Percentiles rank a stretch among this genome's conserved stretches.
phyloP scores from a whole-genome alignment of 2,888 invertebrate species.

The Neuroscelio doddi region DNA sequence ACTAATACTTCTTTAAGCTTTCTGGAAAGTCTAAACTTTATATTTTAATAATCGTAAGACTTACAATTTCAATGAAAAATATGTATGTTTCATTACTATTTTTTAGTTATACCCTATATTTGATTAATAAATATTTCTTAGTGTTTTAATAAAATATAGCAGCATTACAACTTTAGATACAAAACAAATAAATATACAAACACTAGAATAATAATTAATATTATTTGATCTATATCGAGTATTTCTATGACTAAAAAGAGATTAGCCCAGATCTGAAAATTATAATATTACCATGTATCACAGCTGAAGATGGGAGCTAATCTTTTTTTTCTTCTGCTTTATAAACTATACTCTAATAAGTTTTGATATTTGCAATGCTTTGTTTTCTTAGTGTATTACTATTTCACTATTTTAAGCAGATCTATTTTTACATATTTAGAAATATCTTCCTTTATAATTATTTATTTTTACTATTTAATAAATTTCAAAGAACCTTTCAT shows the following conservation, averaged over 20 bases:
- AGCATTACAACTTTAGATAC: not conserved
- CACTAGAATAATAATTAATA: not conserved
- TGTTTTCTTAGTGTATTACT: not conserved
- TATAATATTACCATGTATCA: constrained; percentile 23
- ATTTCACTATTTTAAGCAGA: too few relatives aligned
- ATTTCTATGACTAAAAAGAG: not conserved
- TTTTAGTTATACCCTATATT: not conserved
- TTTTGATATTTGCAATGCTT: not conserved
- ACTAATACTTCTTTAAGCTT: too few relatives aligned
- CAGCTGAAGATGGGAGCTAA: constrained; percentile 29
- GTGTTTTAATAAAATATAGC: not conserved
- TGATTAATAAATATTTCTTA: not conserved
- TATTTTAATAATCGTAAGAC: not conserved
- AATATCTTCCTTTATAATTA: too few relatives aligned
- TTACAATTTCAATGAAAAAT: too few relatives aligned
- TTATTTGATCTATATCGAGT: not conserved
- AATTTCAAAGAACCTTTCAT: too few relatives aligned
- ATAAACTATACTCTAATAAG: too few relatives aligned
- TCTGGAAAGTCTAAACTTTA: not conserved
- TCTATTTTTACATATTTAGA: too few relatives aligned
- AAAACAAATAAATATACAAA: not conserved
- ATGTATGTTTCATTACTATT: not conserved
- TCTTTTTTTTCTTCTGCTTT: not conserved
- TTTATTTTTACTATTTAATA: not conserved
- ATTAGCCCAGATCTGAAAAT: constrained; percentile 9